A percentile compares a stretch with the other conserved stretches of the same genome.
phyloP scores from a whole-genome alignment of 2,888 invertebrate genomes.

The Thera britannica region DNA sequence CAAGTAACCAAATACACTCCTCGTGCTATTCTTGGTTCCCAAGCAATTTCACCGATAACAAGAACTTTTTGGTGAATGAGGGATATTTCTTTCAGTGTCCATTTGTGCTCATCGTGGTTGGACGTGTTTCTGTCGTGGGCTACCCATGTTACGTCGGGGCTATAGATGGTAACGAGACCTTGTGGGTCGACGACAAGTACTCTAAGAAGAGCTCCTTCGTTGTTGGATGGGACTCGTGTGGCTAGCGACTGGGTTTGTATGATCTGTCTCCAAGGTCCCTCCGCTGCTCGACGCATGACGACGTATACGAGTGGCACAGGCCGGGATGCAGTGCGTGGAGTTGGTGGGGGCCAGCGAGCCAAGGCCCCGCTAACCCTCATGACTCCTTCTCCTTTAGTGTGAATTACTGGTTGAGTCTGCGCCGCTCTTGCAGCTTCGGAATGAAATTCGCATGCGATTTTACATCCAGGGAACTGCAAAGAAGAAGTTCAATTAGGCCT shows the following conservation, averaged over 20 bases:
- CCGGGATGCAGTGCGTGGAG: constrained; percentile 83
- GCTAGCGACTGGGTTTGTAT: constrained; percentile 87
- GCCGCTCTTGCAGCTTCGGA: constrained; percentile 86
- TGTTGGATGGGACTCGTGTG: constrained; percentile 87
- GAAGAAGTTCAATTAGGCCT: constrained; percentile 39
- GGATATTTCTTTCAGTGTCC: constrained; percentile 88
- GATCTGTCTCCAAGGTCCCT: constrained; percentile 87
- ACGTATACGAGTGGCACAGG: constrained; percentile 88
- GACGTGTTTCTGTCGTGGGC: constrained; percentile 83
- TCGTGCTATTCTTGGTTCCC: constrained; percentile 87
- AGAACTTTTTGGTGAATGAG: constrained; percentile 89
- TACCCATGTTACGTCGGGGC: constrained; percentile 86
- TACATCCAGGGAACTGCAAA: constrained; percentile 89
- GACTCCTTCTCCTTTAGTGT: constrained; percentile 88
- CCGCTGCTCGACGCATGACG: constrained; percentile 87
- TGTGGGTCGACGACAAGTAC: constrained; percentile 89
- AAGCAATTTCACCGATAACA: constrained; percentile 89
- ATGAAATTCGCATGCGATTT: constrained; percentile 89
- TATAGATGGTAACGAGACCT: constrained; percentile 89
- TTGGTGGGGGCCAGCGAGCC: constrained; percentile 87
- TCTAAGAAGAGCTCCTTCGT: constrained; percentile 86
- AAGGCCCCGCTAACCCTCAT: constrained; percentile 86
- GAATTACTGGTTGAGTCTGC: constrained; percentile 88
- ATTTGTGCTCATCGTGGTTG: constrained; percentile 79
- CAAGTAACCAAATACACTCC: constrained; percentile 92